These are phyloP conservation scores for Alviniconcha marisindica DNA, from an alignment of 1,140 invertebrate genomes.

Conservation along the genomic window DNA sequence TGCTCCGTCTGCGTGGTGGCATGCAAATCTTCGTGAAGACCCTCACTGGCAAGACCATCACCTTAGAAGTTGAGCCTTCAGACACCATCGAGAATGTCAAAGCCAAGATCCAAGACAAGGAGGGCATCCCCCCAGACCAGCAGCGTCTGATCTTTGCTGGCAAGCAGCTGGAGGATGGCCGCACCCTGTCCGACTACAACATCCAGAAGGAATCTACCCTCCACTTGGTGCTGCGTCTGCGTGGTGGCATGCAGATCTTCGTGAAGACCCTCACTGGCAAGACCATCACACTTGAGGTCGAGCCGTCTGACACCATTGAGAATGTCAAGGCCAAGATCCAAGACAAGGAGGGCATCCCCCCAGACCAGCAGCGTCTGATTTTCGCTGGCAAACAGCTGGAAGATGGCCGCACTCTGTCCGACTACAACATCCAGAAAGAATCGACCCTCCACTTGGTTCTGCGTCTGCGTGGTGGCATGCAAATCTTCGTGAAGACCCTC, in stretches of 20 bases:
- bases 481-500: constrained; percentile 59
- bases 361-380: constrained; percentile 76
- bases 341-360: constrained; percentile 85
- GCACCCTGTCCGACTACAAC: constrained; percentile 86
- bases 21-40: constrained; percentile 98
- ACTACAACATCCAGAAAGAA: constrained; percentile 88
- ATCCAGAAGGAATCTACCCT: constrained; percentile 95
- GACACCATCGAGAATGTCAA: constrained; percentile 86
- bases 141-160: constrained; percentile 73
- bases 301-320: constrained; percentile 92
- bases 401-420: constrained; percentile 87
- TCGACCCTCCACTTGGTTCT: constrained; percentile 86
- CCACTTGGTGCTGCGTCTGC: constrained; percentile 78
- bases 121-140: constrained; percentile 78
- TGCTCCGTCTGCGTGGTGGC: constrained; percentile 63
- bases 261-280: constrained; percentile 94
- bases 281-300: constrained; percentile 96
- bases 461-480: constrained; percentile 87
- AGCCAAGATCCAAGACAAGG: constrained; percentile 83
- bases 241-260: constrained; percentile 91
- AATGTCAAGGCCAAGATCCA: constrained; percentile 71
- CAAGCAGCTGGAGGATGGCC: constrained; percentile 82
- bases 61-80: constrained; percentile 93
- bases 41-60: constrained; percentile 95
- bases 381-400: constrained; percentile 92